Conservation (phyloP, 2,888 invertebrate genomes). For the Hemicrepidius hirtus region DNA sequence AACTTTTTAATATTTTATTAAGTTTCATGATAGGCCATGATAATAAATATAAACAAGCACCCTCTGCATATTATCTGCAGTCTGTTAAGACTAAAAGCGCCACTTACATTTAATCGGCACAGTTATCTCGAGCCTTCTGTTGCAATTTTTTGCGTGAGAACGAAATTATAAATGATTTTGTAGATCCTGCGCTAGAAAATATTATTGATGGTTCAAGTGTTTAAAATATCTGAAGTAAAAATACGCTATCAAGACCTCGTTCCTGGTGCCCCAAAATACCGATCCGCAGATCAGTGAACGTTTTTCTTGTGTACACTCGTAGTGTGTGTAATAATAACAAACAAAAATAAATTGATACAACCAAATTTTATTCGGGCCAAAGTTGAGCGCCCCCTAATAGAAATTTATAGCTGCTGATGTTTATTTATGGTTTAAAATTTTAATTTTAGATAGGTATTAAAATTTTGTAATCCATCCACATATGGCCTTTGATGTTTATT, state of each 20-base stretch:
- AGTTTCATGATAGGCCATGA: too few species aligned
- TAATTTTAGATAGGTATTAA: not conserved
- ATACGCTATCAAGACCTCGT: conserved; percentile 4
- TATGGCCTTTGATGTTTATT: too few species aligned
- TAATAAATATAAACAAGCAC: too few species aligned
- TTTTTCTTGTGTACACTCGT: not conserved
- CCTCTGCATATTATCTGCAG: too few species aligned
- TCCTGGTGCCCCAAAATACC: conserved; percentile 7
- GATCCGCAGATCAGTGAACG: not conserved
- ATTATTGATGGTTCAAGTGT: not conserved
- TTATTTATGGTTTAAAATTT: not conserved
- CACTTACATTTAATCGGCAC: too few species aligned
- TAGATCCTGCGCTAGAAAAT: not conserved
- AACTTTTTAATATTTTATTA: too few species aligned
- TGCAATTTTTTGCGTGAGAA: too few species aligned
- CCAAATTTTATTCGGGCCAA: not conserved
- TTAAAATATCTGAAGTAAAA: conserved; percentile 8
- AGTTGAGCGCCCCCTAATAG: not conserved
- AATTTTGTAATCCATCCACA: not conserved
- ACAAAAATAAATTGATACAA: conserved; percentile 2
- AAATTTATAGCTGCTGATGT: not conserved
- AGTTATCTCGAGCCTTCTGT: too few species aligned
- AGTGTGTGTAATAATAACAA: conserved; percentile 6
- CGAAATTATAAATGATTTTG: not conserved
- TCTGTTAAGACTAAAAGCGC: too few species aligned